These are phyloP conservation scores for Philypnodon macrostomus DNA, from an alignment of 2,797 vertebrate genomes.

Conservation along the genomic window DNA sequence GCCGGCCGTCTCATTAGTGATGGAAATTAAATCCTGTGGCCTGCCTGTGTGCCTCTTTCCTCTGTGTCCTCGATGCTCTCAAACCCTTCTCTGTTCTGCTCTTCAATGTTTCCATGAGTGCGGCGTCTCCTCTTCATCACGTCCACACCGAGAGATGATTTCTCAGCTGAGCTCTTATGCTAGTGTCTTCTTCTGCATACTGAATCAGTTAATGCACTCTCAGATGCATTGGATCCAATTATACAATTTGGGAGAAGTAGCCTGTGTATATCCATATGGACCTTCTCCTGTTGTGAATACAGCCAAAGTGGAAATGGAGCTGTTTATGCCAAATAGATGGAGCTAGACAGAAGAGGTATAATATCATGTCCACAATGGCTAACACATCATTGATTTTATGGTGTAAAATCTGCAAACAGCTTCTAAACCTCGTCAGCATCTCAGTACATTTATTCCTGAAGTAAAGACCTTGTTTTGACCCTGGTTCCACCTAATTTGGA, in stretches of 20 bases:
- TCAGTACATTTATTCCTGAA: no score
- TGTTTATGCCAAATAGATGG: conserved; percentile 5
- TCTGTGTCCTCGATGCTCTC: conserved; percentile 1
- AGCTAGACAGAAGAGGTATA: conserved; percentile 3
- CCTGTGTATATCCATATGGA: conserved; percentile 31
- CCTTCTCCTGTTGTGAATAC: conserved; percentile 20
- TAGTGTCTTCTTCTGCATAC: conserved; percentile 35
- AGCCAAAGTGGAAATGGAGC: conserved; percentile 23
- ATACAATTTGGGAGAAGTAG: conserved; percentile 16
- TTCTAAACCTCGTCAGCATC: no score
- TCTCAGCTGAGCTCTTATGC: conserved; percentile 46
- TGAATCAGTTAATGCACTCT: conserved; percentile 28
- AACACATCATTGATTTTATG: background rate
- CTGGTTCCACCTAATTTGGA: no score
- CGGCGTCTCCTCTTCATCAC: conserved; percentile 20
- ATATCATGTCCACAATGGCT: background rate
- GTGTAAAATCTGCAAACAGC: no score
- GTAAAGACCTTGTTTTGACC: no score
- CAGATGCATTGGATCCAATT: conserved; percentile 43
- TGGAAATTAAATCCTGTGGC: conserved; percentile 19
- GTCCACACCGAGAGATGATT: conserved; percentile 33
- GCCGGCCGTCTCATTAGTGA: conserved; percentile 21
- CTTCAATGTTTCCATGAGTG: conserved; percentile 6
- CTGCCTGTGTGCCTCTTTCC: conserved; percentile 16
- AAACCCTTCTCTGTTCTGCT: conserved; percentile 6